phyloP scores from a whole-genome alignment of 2,888 invertebrate genomes.

The Clistopyga incitator region DNA sequence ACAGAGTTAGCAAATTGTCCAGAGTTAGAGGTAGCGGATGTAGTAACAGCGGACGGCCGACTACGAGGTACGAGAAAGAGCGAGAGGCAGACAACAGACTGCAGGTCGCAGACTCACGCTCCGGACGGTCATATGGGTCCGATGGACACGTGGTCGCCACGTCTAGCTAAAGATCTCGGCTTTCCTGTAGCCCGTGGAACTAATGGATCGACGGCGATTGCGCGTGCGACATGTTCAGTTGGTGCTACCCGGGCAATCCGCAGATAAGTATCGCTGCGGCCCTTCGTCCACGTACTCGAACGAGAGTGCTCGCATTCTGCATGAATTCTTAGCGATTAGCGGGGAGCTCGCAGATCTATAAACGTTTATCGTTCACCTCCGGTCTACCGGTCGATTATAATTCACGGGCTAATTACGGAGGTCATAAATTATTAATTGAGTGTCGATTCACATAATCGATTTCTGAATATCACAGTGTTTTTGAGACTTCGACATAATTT shows the following conservation, averaged over 20 bases:
- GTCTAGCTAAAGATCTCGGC: conserved; percentile 5
- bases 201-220: background rate
- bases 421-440: background rate
- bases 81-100: conserved; percentile 25
- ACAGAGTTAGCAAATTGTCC: conserved; percentile 69
- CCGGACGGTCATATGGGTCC: conserved; percentile 6
- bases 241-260: background rate
- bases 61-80: conserved; percentile 41
- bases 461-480: background rate
- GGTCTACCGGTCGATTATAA: background rate
- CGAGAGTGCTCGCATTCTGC: conserved; percentile 1
- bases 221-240: background rate
- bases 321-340: conserved; percentile 6
- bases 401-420: background rate
- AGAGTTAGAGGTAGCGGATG: conserved; percentile 63
- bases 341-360: background rate
- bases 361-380: background rate
- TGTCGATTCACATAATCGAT: background rate
- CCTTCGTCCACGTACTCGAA: background rate
- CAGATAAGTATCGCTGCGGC: background rate
- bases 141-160: background rate
- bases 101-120: conserved; percentile 63
- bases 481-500: no score
- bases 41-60: conserved; percentile 50
- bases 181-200: background rate